Evolutionary conservation across 2,113 vertebrate species (phyloP), one percentile per base, ranked within the genome.

Genomic region (Sterrhoptilus dennistouni): DNA sequence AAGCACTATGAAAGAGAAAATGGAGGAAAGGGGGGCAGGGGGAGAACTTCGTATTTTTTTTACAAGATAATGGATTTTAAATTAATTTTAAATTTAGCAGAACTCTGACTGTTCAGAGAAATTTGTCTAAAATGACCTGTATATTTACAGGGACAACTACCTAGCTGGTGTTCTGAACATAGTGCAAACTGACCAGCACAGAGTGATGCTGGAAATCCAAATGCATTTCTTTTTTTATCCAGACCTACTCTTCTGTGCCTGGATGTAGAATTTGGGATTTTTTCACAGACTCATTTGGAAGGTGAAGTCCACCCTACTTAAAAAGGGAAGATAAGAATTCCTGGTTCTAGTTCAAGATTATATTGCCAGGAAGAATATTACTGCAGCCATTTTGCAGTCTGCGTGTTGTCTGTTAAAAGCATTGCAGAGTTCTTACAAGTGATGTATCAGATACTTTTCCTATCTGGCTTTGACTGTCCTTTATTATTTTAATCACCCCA

Each of bases 21-120:
- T 14, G 4, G 11, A 75, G 6, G 4, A 29, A 69, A 8, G n/a
- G 14, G 15, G 57, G 1, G 5, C 2, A 22, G 27, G 6, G 12
- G 7, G 11, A 38, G 25, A 38, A 40, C 15, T 60, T 38, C 11
- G 1, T 20, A 14, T 33, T 21, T 89, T 21, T 89, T 78, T 89
- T 25, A 38, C 25, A 83, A 50, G 22, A 20, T 27, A 66, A 53
- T 19, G 69, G 8, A 65, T 79, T 25, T 66, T 5, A 66, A 75
- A 75, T 33, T 38, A 56, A 35, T 71, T 75, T 47, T 59, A 2
- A 80, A 57, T 76, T 68, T 72, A 72, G 7, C 13, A 71, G 16
- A 69, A 14, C 21, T 76, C 23, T 85, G 13, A 1, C 3, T 69
- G 5, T 68, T 71, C n/a, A 49, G 9, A 22, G 5, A 64, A 87